These are phyloP conservation scores for Hypselothyrea guttata DNA, from an alignment of 2,888 invertebrate species.

Conservation along the genomic window DNA sequence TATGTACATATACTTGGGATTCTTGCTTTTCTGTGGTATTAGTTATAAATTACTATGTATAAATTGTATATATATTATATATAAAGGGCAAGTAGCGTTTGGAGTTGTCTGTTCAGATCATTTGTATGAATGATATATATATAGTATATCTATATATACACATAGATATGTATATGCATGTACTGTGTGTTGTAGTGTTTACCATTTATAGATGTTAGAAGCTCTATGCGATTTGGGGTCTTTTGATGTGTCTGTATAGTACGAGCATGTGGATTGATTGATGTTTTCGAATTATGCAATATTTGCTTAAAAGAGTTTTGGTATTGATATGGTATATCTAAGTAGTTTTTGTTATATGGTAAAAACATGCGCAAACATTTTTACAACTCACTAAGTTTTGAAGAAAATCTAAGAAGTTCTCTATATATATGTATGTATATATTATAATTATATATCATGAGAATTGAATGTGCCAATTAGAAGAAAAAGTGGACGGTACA, in stretches of 20 bases:
- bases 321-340: too few species aligned
- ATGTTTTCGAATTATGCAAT: slow-evolving; percentile 42
- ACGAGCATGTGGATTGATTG: slow-evolving; percentile 13
- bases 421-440: slow-evolving; percentile 24
- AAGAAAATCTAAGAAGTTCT: slow-evolving; percentile 57
- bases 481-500: slow-evolving; percentile 43
- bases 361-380: slow-evolving; percentile 72
- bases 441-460: slow-evolving; percentile 20
- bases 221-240: slow-evolving; percentile 19
- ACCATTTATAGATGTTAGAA: slow-evolving; percentile 1
- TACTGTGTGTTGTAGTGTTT: too few species aligned
- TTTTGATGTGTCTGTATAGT: slow-evolving; percentile 19
- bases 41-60: not conserved
- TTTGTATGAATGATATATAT: slow-evolving; percentile 27
- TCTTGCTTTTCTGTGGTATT: not conserved
- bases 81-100: slow-evolving; percentile 49
- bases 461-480: slow-evolving; percentile 57
- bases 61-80: slow-evolving; percentile 13
- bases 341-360: slow-evolving; percentile 43
- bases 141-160: slow-evolving; percentile 7
- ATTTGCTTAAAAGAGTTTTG: slow-evolving; percentile 22
- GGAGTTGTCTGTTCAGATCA: slow-evolving; percentile 11
- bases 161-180: too few species aligned
- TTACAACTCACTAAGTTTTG: slow-evolving; percentile 64
- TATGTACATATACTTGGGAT: not conserved